These are phyloP conservation scores for Notarius lentiginosus DNA, from an alignment of 2,113 vertebrate genomes.

Conservation along the genomic window DNA sequence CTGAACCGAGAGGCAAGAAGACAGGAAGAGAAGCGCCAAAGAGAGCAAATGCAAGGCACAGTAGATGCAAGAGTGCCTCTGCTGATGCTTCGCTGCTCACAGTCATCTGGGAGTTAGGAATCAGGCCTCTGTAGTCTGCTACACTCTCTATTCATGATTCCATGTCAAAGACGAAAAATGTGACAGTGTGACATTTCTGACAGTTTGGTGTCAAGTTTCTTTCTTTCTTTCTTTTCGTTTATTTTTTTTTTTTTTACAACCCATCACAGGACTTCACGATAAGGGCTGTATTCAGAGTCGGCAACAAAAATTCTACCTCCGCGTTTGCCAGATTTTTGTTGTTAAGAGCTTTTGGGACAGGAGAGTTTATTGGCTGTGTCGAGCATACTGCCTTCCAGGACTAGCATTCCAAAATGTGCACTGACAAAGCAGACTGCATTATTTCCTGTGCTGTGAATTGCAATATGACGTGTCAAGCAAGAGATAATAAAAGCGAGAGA, in stretches of 20 bases:
- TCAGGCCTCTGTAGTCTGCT: constrained; percentile 49
- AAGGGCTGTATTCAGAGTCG: background rate
- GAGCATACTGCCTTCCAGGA: background rate
- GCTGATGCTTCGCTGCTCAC: constrained; percentile 39
- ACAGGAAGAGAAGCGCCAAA: constrained; percentile 23
- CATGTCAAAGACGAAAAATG: constrained; percentile 56
- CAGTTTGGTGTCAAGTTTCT: constrained; percentile 77
- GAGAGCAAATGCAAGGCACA: constrained; percentile 47
- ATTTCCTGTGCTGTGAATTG: background rate
- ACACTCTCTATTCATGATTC: constrained; percentile 45
- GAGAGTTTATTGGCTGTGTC: background rate
- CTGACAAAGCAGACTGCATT: constrained; percentile 5
- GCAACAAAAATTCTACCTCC: too few relatives aligned
- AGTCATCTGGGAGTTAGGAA: constrained; percentile 52
- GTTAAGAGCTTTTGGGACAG: background rate
- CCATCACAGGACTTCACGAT: constrained; percentile 31
- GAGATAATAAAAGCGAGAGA: background rate
- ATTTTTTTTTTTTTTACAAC: constrained; percentile 1
- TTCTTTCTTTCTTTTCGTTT: constrained; percentile 6
- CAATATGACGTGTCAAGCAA: background rate
- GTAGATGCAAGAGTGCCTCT: constrained; percentile 39
- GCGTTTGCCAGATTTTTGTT: background rate
- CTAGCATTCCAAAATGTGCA: background rate
- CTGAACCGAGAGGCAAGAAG: constrained; percentile 22
- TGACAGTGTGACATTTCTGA: constrained; percentile 75